phyloP scores from a whole-genome alignment of 2,797 vertebrate species.

The Girardinus metallicus region DNA sequence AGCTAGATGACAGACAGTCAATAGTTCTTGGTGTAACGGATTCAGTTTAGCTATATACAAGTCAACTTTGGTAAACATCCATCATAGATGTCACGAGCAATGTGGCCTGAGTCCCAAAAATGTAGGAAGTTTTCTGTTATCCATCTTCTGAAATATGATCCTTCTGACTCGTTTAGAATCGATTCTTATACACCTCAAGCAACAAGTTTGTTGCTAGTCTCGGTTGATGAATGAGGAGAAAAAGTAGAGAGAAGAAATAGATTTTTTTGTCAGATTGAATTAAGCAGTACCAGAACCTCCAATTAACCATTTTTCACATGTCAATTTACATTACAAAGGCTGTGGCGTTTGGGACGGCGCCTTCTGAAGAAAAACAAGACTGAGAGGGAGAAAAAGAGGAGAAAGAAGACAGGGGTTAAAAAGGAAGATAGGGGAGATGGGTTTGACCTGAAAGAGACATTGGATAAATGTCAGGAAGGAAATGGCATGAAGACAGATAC shows the following conservation, averaged over 20 bases:
- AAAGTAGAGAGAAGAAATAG: slow-evolving; percentile 30
- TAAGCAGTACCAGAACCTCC: slow-evolving; percentile 61
- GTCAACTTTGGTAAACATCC: slow-evolving; percentile 21
- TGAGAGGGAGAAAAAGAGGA: not conserved
- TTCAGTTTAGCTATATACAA: slow-evolving; percentile 21
- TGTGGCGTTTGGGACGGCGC: slow-evolving; percentile 29
- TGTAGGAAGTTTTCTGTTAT: slow-evolving; percentile 41
- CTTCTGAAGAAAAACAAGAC: slow-evolving; percentile 5
- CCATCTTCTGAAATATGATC: slow-evolving; percentile 41
- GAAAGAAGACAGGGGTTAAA: not conserved
- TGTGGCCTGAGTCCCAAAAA: slow-evolving; percentile 42
- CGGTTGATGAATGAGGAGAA: slow-evolving; percentile 58
- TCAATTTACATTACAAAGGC: slow-evolving; percentile 70
- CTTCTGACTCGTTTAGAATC: slow-evolving; percentile 53
- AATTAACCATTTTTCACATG: slow-evolving; percentile 77
- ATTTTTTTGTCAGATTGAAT: slow-evolving; percentile 72
- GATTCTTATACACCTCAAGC: slow-evolving; percentile 55
- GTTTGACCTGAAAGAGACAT: slow-evolving; percentile 28
- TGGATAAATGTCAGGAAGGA: slow-evolving; percentile 26
- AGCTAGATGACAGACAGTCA: not conserved
- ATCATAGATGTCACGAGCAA: slow-evolving; percentile 36
- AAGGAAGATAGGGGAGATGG: slow-evolving; percentile 2
- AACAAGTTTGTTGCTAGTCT: slow-evolving; percentile 56
- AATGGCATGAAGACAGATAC: slow-evolving; percentile 19
- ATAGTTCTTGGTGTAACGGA: not conserved